Evolutionary conservation across 2,113 vertebrate species (phyloP), one percentile per base, ranked within the genome.

Genomic region (Albula goreensis): DNA sequence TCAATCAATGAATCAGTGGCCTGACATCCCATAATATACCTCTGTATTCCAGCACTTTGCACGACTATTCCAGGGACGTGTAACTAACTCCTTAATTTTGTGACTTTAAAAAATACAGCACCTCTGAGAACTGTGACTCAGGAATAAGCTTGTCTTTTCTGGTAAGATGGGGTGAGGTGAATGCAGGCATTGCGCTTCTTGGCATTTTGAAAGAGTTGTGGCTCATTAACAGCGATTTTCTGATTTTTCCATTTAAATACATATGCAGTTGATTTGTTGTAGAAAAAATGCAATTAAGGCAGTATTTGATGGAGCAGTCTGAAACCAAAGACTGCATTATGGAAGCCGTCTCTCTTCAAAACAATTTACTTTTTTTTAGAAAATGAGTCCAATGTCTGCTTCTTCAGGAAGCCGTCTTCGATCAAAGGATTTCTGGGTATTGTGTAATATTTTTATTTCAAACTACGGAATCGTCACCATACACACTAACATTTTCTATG

Each of bases 271-370:
- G 41, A 85, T 85, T 85, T 80, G 51, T 78, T 85, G 8, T 12
- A 80, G 31, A 80, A 63, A 70, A 80, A 70, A 84, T 50, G 81
- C 50, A 82, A 80, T 49, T 63, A 80, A 57, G 77, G 74, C 52
- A 79, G 80, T 57, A 41, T 80, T 25, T 77, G 31, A 80, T 6
- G 83, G 25, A 78, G 52, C 78, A 8, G 22, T 60, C 80, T 85
- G 79, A 79, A 80, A 80, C 52, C 49, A 9, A 41, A 56, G 52
- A 57, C 77, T 56, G 5, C 82, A 41, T 41, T 56, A 12, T 56
- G 12, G 12, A 56, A 41, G 50, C 70, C 50, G 6, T 15, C 50
- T 84, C 70, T 53, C 50, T 74, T 83, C 57, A 41, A 17, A 48
- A 52, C 25, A 19, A 85, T 52, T 6, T 77, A 41, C 31, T 66